These are phyloP conservation scores for Spea bombifrons DNA, from an alignment of 2,113 vertebrate genomes.

Conservation along the genomic window DNA sequence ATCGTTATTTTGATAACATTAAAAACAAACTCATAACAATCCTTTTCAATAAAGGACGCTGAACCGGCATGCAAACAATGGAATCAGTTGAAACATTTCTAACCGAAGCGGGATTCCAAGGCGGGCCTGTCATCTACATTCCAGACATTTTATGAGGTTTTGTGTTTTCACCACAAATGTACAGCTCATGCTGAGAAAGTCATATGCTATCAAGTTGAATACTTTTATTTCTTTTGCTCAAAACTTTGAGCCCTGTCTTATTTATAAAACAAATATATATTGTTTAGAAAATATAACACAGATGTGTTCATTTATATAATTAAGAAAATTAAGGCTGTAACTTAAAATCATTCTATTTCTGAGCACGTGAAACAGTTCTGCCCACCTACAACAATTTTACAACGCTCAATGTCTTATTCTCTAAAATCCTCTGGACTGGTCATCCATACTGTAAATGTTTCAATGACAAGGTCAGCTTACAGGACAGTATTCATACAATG, in stretches of 20 bases:
- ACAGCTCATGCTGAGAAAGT: slow-evolving; percentile 15
- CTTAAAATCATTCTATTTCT: too few species aligned
- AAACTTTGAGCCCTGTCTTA: not conserved
- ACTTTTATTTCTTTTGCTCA: not conserved
- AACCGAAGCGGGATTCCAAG: slow-evolving; percentile 35
- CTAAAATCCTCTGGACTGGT: too few species aligned
- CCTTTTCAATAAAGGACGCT: slow-evolving; percentile 12
- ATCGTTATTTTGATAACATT: slow-evolving; percentile 1
- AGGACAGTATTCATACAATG: too few species aligned
- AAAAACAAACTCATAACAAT: slow-evolving; percentile 11
- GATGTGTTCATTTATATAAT: too few species aligned
- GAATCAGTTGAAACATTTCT: slow-evolving; percentile 37
- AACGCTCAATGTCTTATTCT: too few species aligned
- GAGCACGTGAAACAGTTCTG: too few species aligned
- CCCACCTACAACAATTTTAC: too few species aligned
- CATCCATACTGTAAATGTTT: too few species aligned
- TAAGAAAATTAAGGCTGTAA: too few species aligned
- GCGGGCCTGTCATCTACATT: slow-evolving; percentile 40
- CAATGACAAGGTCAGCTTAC: too few species aligned
- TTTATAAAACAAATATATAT: not conserved
- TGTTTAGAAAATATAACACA: too few species aligned
- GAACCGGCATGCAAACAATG: slow-evolving; percentile 18
- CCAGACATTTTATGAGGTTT: slow-evolving; percentile 35
- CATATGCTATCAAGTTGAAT: not conserved
- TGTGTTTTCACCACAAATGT: slow-evolving; percentile 18